Base-by-base conservation (phyloP, 1,140 invertebrate genomes). In the Oncopodura yosiiana region DNA sequence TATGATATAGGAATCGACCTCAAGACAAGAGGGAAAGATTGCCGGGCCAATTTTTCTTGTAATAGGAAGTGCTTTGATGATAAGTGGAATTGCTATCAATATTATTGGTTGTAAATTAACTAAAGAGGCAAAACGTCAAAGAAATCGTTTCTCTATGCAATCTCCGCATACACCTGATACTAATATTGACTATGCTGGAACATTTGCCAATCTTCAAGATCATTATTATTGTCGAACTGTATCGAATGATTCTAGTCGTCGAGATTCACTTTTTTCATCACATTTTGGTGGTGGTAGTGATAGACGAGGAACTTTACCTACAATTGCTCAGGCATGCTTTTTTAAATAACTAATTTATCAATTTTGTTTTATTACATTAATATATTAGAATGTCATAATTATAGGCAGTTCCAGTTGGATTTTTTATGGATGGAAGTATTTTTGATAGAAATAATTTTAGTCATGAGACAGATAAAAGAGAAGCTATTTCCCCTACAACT, bases 381-480 rank as follows among this genome's bases (percentile, higher is more conserved):
- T 21, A 18, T 49, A 29, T 41, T 23, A 19, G 18, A 26, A n/a
- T 16, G 23, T 37, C 14, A 30, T 52, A 11, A 14, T 5, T 38
- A 11, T 37, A 63, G 61, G 61, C 61, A 12, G 61, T 63, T 8
- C 61, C 61, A 30, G 45, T 63, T n/a, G 61, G 61, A 16, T 53
- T 63, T 32, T 56, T 63, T 21, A 53, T 63, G 43, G 56, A 58
- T 43, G 56, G 60, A 2, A 43, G 43, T 41, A 21, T 60, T 14
- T 49, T 46, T 4, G 49, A 27, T 34, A n/a, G 34, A 36, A 23
- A 8, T 37, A 30, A 9, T 12, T 11, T 8, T 39, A 8, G 37
- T 39, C 37, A 8, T n/a, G n/a, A n/a, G n/a, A n/a, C n/a, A n/a
- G n/a, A n/a, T n/a, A n/a, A n/a, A n/a, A n/a, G n/a, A n/a, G n/a